Conservation (phyloP, 1,140 invertebrate species). For the Maconellicoccus hirsutus region DNA sequence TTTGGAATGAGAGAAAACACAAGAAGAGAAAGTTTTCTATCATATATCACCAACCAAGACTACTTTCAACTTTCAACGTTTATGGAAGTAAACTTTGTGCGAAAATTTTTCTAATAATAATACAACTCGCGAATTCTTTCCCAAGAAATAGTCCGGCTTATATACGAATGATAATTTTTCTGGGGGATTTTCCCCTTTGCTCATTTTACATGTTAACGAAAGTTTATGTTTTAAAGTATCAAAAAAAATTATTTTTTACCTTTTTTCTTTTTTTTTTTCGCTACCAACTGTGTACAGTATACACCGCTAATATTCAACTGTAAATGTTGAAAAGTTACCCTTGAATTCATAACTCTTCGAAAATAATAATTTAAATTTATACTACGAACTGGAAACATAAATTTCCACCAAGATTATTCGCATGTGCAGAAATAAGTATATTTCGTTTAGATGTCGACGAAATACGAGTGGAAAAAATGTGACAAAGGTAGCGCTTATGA, state of each 20-base stretch:
- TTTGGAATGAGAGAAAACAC: background rate
- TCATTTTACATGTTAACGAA: background rate
- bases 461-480: too few relatives aligned
- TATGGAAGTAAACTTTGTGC: background rate
- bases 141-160: background rate
- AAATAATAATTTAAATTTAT: constrained; percentile 6
- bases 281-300: too few relatives aligned
- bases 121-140: background rate
- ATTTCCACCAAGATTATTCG: background rate
- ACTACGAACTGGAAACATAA: background rate
- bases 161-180: background rate
- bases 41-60: background rate
- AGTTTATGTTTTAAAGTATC: background rate
- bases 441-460: too few relatives aligned
- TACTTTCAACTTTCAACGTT: background rate
- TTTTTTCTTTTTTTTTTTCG: too few relatives aligned
- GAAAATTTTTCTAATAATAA: background rate
- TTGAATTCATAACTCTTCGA: background rate
- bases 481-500: too few relatives aligned
- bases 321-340: background rate
- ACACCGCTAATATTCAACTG: background rate
- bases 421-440: too few relatives aligned
- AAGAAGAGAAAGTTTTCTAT: background rate
- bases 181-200: background rate
- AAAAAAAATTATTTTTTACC: background rate